Evolutionary conservation across 2,797 vertebrate species (phyloP).

Genomic region (Gallinago nigripennis): DNA sequence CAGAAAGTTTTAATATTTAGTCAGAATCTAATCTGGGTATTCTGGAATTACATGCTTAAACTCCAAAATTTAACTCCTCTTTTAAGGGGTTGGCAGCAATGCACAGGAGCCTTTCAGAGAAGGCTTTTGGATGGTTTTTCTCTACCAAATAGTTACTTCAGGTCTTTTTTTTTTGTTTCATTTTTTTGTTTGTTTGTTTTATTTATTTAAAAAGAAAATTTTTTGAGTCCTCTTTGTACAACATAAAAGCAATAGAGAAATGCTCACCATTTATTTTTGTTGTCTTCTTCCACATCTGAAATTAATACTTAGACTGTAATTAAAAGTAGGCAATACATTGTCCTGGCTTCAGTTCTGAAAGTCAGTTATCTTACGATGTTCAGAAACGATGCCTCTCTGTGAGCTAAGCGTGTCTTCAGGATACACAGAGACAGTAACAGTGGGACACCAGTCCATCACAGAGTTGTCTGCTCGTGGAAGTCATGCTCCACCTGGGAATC

Average conservation of each 20-base stretch:
- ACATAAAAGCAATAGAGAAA: background rate
- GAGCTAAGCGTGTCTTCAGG: background rate
- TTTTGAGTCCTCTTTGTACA: background rate
- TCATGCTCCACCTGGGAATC: background rate
- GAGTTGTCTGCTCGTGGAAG: background rate
- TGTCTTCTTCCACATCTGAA: background rate
- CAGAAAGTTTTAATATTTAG: background rate
- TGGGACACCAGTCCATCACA: background rate
- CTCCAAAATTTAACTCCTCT: background rate
- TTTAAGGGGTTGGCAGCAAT: background rate
- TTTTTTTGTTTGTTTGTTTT: too few relatives aligned
- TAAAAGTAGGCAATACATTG: background rate
- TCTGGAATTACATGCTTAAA: background rate
- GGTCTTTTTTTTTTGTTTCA: background rate
- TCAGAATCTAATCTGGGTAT: background rate
- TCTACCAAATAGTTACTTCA: background rate
- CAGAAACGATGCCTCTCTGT: background rate
- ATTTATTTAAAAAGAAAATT: background rate
- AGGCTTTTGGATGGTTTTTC: background rate
- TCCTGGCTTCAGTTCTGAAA: background rate
- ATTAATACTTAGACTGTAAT: background rate
- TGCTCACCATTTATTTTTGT: background rate
- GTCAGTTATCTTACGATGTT: accelerated
- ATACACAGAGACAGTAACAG: background rate
- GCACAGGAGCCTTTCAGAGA: background rate